Evolutionary conservation across 1,140 invertebrate species (phyloP).

Genomic region (Palaemon carinicauda): DNA sequence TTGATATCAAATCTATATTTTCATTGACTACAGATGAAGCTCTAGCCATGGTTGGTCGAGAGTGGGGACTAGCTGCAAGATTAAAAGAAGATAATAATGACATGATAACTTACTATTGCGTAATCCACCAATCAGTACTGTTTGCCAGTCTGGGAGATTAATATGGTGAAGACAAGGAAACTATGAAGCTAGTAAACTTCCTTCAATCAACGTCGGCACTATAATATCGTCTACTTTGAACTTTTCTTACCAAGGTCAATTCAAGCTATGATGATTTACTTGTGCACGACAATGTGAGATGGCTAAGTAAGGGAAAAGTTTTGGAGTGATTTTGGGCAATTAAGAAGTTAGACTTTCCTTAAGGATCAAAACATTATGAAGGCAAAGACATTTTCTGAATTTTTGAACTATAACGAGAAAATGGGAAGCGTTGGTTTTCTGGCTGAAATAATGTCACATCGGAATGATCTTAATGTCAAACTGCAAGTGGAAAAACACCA

Average conservation of each 20-base stretch:
- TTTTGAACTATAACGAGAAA: slow-evolving; percentile 24
- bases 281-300: too few species aligned
- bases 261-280: too few species aligned
- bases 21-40: slow-evolving; percentile 24
- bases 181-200: slow-evolving; percentile 20
- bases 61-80: neutral
- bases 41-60: too few species aligned
- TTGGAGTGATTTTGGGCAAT: neutral
- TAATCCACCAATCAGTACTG: slow-evolving; percentile 31
- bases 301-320: too few species aligned
- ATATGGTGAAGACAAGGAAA: neutral
- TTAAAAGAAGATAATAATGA: slow-evolving; percentile 13
- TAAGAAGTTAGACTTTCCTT: slow-evolving; percentile 6
- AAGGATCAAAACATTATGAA: slow-evolving; percentile 20
- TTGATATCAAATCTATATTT: slow-evolving; percentile 9
- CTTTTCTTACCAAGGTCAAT: neutral
- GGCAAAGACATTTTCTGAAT: slow-evolving; percentile 3
- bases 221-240: neutral
- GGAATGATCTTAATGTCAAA: slow-evolving; percentile 13
- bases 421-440: neutral
- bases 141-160: slow-evolving; percentile 11
- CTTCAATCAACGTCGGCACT: neutral
- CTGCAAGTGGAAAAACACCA: slow-evolving; percentile 5
- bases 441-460: slow-evolving; percentile 13
- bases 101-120: slow-evolving; percentile 13